Evolutionary conservation across 2,113 vertebrate genomes (phyloP).

Genomic region (Lasiurus cinereus): DNA sequence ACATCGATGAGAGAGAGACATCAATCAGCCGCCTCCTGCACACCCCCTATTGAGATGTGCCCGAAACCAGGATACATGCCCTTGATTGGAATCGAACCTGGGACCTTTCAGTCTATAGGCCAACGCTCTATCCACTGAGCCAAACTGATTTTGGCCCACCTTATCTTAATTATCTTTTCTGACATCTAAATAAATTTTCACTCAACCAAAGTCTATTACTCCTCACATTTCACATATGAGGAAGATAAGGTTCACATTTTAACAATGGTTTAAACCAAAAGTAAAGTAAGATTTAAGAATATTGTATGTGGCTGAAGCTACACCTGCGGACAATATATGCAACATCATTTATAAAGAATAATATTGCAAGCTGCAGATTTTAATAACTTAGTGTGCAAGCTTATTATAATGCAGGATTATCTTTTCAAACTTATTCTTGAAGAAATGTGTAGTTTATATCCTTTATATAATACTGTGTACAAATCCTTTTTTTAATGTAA

Average conservation of each 20-base stretch:
- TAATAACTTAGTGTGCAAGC: not conserved
- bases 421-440: not conserved
- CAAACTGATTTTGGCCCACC: no score
- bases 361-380: not conserved
- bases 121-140: no score
- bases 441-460: not conserved
- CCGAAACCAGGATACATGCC: no score
- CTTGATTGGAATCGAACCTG: no score
- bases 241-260: not conserved
- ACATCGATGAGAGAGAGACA: no score
- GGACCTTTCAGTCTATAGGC: no score
- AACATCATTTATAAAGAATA: not conserved
- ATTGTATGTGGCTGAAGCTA: not conserved
- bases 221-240: not conserved
- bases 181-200: not conserved
- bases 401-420: not conserved
- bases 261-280: not conserved
- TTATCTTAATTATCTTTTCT: not conserved
- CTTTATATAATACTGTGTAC: not conserved
- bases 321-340: not conserved
- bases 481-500: not conserved
- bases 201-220: not conserved
- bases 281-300: not conserved
- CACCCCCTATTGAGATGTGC: no score
- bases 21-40: no score